These are phyloP conservation scores for Strix uralensis DNA, from an alignment of 2,113 vertebrate species.

Conservation along the genomic window DNA sequence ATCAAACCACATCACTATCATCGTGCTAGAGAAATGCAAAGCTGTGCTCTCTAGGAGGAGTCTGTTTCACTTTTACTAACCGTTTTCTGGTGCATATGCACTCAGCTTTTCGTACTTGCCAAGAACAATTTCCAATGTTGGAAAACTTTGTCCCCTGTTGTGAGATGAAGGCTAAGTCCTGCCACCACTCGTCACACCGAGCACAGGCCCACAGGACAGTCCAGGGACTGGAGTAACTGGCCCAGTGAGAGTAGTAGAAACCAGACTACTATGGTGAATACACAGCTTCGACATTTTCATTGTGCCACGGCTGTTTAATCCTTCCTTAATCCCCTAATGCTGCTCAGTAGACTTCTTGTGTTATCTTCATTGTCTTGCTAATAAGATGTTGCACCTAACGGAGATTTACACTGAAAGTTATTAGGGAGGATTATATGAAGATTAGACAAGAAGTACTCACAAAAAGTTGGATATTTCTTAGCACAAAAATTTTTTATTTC, in stretches of 20 bases:
- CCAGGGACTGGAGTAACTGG: neutral
- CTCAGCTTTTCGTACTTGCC: neutral
- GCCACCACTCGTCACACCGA: accelerated
- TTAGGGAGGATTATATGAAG: slow-evolving; percentile 59
- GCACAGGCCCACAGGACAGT: neutral
- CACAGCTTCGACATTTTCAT: neutral
- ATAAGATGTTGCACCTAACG: slow-evolving; percentile 20
- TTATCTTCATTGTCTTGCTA: slow-evolving; percentile 55
- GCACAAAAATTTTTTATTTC: neutral
- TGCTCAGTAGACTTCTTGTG: slow-evolving; percentile 16
- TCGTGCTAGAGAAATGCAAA: neutral
- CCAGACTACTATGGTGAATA: neutral
- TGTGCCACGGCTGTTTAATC: slow-evolving; percentile 47
- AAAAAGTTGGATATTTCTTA: neutral
- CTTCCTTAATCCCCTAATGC: slow-evolving; percentile 31
- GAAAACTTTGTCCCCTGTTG: neutral
- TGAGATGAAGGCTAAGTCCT: neutral
- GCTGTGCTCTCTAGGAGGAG: neutral
- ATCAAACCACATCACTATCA: neutral
- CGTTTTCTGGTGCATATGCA: neutral
- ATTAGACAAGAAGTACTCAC: slow-evolving; percentile 33
- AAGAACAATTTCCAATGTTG: accelerated
- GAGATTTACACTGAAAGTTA: slow-evolving; percentile 51
- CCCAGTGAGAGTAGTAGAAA: neutral
- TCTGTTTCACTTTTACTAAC: neutral